Evolutionary conservation across 1,140 invertebrate species (phyloP), one percentile per base, ranked within the genome.

Genomic region (Oscheius sp.): DNA sequence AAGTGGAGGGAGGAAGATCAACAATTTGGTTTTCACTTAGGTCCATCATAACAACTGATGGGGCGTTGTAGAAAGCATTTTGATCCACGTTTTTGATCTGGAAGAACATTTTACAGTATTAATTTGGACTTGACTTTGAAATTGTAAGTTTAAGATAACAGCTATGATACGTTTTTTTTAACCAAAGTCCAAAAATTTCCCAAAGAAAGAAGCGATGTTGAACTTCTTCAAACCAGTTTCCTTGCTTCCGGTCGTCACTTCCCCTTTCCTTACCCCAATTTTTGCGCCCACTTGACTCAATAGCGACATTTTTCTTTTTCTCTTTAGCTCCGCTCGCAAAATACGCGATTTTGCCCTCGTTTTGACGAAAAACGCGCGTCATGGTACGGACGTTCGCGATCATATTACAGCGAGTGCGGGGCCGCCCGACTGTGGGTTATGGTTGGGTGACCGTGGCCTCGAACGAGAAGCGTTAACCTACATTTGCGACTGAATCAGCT

Each of bases 1-100:
- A 83, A 10, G 82, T 82, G 20, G 77, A 69, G 31, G 82, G 79
- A 3, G 77, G 75, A 42, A 83, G 68, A 31, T 84, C 83, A 49
- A 82, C 61, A 20, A 83, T 46, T 64, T 84, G 59, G 61, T 83
- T 83, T 38, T 83, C 66, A 58, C 77, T 79, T 31, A 83, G 73
- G 61, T 83, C 82, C 64, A 83, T 49, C 79, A 83, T 80, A 18
- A 78, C 80, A 20, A 84, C 59, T 2, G 76, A 65, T 7, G 79
- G 71, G 7, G 73, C 80, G 46, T 78, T 71, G 55, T 81, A 71
- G 64, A 82, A 82, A n/a, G 82, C 79, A 35, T 79, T 80, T 26
- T 70, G 77, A 67, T 82, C 68, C 23, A 84, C 62, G 29, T 64
- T 61, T 63, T 76, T 77, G 32, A 82, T 79, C 81, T 82, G 45